phyloP scores from a whole-genome alignment of 2,888 invertebrate species.

The Drosophila kanekoi region DNA sequence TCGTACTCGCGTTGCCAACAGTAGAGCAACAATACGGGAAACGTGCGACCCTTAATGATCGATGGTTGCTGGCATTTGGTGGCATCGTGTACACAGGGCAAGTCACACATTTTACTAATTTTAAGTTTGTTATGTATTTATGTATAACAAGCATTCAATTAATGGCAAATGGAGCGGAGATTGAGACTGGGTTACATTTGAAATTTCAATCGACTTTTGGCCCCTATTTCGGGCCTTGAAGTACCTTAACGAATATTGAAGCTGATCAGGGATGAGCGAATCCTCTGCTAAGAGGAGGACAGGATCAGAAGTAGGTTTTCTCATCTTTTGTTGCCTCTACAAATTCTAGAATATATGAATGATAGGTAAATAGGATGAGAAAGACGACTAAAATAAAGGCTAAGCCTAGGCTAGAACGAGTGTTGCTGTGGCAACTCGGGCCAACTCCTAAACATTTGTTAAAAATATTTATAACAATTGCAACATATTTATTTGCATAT shows the following conservation, averaged over 20 bases:
- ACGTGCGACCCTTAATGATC: constrained; percentile 23
- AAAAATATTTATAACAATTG: neutral
- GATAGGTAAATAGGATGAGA: too few species aligned
- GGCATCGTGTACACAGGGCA: constrained; percentile 45
- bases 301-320: too few species aligned
- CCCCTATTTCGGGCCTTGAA: too few species aligned
- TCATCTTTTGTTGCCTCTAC: too few species aligned
- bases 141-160: constrained; percentile 1
- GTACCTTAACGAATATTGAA: too few species aligned
- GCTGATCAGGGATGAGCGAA: too few species aligned
- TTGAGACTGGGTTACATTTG: neutral
- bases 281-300: too few species aligned
- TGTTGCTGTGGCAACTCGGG: too few species aligned
- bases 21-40: constrained; percentile 70
- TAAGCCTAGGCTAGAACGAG: too few species aligned
- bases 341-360: too few species aligned
- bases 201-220: neutral
- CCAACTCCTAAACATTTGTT: too few species aligned
- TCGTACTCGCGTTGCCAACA: constrained; percentile 84
- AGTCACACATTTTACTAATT: constrained; percentile 59
- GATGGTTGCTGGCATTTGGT: neutral
- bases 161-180: constrained; percentile 6
- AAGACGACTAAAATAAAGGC: too few species aligned
- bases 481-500: neutral
- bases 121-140: neutral